Percentiles rank a stretch among this genome's conserved stretches.
phyloP scores from a whole-genome alignment of 2,113 vertebrate genomes.

The Corynorhinus townsendii region DNA sequence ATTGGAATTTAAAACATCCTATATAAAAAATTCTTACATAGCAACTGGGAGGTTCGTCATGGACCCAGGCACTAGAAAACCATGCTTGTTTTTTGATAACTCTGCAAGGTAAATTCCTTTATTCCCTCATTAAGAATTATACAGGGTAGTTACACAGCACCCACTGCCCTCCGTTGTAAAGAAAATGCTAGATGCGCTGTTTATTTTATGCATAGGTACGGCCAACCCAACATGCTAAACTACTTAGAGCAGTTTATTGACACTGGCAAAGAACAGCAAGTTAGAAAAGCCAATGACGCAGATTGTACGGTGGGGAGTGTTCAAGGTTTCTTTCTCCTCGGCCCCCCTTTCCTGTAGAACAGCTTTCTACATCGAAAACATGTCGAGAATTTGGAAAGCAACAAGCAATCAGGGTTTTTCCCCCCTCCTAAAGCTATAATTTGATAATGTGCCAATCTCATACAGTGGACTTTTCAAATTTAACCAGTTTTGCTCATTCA shows the following conservation, averaged over 20 bases:
- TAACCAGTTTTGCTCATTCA: conserved; percentile 51
- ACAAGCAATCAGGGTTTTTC: conserved; percentile 50
- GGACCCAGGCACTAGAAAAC: conserved; percentile 31
- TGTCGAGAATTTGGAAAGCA: conserved; percentile 56
- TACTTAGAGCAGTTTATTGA: conserved; percentile 73
- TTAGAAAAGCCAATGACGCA: conserved; percentile 69
- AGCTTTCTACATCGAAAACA: conserved; percentile 17
- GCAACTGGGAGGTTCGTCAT: conserved; percentile 59
- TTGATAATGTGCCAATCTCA: conserved; percentile 12
- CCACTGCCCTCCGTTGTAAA: conserved; percentile 37
- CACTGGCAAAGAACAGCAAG: conserved; percentile 56
- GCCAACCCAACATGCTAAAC: conserved; percentile 72
- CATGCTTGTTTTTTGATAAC: conserved; percentile 47
- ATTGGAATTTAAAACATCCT: conserved; percentile 62
- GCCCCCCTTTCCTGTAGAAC: neutral
- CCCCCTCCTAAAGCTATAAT: neutral
- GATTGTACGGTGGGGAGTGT: conserved; percentile 26
- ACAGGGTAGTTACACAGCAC: conserved; percentile 47
- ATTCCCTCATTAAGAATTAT: conserved; percentile 35
- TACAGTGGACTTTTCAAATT: conserved; percentile 19
- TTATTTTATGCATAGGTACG: conserved; percentile 63
- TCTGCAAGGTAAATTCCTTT: conserved; percentile 63
- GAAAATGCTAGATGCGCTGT: conserved; percentile 42
- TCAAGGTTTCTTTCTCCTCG: neutral
- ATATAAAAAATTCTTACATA: conserved; percentile 51